These are phyloP conservation scores for Helarctos malayanus DNA, from an alignment of 2,797 vertebrate species.

Conservation along the genomic window DNA sequence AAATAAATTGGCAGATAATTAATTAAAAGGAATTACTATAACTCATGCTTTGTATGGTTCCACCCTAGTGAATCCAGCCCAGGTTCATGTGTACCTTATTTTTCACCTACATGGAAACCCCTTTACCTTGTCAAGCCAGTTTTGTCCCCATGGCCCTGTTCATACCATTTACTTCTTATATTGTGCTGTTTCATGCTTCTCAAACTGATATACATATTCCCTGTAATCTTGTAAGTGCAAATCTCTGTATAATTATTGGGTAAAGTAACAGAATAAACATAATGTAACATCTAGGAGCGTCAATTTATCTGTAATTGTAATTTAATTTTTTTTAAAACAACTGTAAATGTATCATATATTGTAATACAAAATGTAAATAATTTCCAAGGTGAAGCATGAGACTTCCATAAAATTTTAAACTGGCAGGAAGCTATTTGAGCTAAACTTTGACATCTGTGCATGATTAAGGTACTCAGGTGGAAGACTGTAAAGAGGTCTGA, in stretches of 20 bases:
- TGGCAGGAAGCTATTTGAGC: not conserved
- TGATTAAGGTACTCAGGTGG: not conserved
- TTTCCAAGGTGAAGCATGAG: not conserved
- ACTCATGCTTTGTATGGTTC: not conserved
- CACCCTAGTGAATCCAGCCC: not conserved
- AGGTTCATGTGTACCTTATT: not conserved
- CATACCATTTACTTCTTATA: not conserved
- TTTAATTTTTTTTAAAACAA: constrained; percentile 15
- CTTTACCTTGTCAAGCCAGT: not conserved
- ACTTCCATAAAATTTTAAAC: not conserved
- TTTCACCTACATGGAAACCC: not conserved
- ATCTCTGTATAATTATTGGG: not conserved
- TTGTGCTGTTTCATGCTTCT: not conserved
- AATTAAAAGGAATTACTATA: not conserved
- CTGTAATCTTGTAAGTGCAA: not conserved
- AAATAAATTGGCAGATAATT: not conserved
- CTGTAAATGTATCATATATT: not conserved
- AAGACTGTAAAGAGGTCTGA: not conserved
- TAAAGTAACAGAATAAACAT: not conserved
- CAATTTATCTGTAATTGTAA: not conserved
- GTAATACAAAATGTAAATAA: not conserved
- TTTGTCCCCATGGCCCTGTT: not conserved
- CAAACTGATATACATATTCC: not conserved
- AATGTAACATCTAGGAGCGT: not conserved
- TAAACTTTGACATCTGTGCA: not conserved